Base-by-base conservation (phyloP, 2,113 vertebrate genomes). In the Chaenocephalus aceratus region DNA sequence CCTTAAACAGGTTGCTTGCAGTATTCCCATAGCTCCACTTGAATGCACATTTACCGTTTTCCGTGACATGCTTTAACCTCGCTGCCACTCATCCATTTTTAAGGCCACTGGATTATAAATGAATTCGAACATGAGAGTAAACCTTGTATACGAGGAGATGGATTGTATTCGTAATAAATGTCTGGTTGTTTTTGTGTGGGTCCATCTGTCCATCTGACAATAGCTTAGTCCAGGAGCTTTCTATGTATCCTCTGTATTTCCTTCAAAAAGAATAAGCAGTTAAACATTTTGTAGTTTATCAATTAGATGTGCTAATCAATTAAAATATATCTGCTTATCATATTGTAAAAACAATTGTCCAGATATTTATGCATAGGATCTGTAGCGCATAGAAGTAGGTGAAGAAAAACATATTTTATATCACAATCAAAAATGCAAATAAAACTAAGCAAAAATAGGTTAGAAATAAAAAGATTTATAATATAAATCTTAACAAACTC, bases 101-200 rank as follows among this genome's bases (percentile, higher is more conserved):
- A 62, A 69, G 5, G 4, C 6, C 34, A 41, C 45, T 60, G 56
- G 46, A 21, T 75, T 44, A 21, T 16, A 12, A 48, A 9, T 61
- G 11, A 51, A 4, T 21, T 10, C n/a, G 41, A 61, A 72, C 70
- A 44, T 9, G 4, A 45, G 5, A 15, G 21, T 14, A 13, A 48
- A 49, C 18, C 41, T 13, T 16, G 49, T 54, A 62, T 8, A 30
- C 3, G 1, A 2, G 3, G 21, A 41, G 13, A 61, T 14, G 14
- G 48, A 61, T 61, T 54, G 16, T 21, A 48, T 62, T 16, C 41
- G 23, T 62, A 56, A 45, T 44, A 10, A 30, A n/a, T n/a, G 6
- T 75, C 15, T 65, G 16, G 12, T 75, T 26, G 18, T 72, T 74
- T 61, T 26, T 7, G 6, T 23, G 6, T 60, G 34, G 30, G 62